phyloP scores from a whole-genome alignment of 2,113 vertebrate species.

The Ictalurus punctatus region DNA sequence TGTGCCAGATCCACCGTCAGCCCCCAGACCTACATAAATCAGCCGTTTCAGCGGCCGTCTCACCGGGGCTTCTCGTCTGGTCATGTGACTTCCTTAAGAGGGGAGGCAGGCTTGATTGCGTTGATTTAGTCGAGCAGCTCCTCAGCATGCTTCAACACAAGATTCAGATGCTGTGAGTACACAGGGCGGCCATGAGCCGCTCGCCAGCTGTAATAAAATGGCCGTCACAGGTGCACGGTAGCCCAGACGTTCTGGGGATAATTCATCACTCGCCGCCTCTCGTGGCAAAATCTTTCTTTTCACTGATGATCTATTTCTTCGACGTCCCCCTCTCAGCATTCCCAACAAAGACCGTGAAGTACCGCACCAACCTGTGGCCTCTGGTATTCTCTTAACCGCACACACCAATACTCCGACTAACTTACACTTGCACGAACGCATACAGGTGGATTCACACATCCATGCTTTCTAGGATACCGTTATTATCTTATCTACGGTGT shows the following conservation, averaged over 20 bases:
- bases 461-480: not conserved
- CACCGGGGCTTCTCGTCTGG: slow-evolving; percentile 23
- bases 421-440: not conserved
- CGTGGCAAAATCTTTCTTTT: slow-evolving; percentile 49
- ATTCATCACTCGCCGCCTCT: slow-evolving; percentile 51
- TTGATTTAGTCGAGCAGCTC: not conserved
- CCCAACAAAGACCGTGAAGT: slow-evolving; percentile 20
- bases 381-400: slow-evolving; percentile 14
- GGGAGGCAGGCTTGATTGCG: not conserved
- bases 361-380: slow-evolving; percentile 22
- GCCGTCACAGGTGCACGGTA: slow-evolving; percentile 57
- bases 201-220: slow-evolving; percentile 61
- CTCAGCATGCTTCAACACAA: not conserved
- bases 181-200: slow-evolving; percentile 37
- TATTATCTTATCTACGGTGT: not conserved
- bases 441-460: not conserved
- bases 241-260: slow-evolving; percentile 46
- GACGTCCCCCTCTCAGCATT: slow-evolving; percentile 29
- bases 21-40: slow-evolving; percentile 52
- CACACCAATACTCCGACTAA: not conserved
- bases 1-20: slow-evolving; percentile 4
- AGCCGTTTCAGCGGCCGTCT: slow-evolving; percentile 13
- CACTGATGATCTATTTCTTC: slow-evolving; percentile 46
- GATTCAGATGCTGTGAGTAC: slow-evolving; percentile 28
- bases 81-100: slow-evolving; percentile 30